phyloP scores from a whole-genome alignment of 2,113 vertebrate genomes.

The Gasterosteus nipponicus region DNA sequence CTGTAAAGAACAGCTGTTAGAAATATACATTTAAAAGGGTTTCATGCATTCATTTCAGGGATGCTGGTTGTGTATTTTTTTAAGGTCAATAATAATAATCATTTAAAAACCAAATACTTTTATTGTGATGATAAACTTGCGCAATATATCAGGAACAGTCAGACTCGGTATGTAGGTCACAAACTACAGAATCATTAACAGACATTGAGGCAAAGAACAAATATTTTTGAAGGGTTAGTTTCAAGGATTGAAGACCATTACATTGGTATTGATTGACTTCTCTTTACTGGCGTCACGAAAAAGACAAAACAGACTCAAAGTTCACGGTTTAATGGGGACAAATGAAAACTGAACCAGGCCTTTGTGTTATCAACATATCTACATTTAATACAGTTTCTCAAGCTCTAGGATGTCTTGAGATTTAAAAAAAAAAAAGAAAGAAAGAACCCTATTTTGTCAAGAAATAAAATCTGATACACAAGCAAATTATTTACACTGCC shows the following conservation, averaged over 20 bases:
- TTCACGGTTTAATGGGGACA: slow-evolving; percentile 57
- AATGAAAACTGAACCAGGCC: slow-evolving; percentile 59
- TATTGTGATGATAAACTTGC: not conserved
- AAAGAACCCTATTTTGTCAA: slow-evolving; percentile 47
- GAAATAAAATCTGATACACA: slow-evolving; percentile 70
- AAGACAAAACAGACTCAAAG: slow-evolving; percentile 47
- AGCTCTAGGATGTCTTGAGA: slow-evolving; percentile 62
- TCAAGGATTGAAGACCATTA: not conserved
- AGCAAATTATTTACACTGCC: slow-evolving; percentile 72
- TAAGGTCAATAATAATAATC: not conserved
- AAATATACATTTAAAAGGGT: not conserved
- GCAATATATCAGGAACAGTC: not conserved
- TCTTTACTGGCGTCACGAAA: slow-evolving; percentile 45
- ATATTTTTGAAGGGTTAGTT: too few species aligned
- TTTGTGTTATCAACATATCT: slow-evolving; percentile 79
- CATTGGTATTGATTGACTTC: not conserved
- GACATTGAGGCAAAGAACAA: not conserved
- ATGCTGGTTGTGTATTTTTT: not conserved
- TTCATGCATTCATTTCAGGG: not conserved
- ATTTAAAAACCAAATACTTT: not conserved
- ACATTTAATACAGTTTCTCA: slow-evolving; percentile 81
- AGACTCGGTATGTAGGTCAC: not conserved
- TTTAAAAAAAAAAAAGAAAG: slow-evolving; percentile 35
- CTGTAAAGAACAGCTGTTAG: too few species aligned
- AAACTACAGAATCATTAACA: not conserved